Evolutionary conservation across 2,797 vertebrate species (phyloP).

Genomic region (Takifugu rubripes): DNA sequence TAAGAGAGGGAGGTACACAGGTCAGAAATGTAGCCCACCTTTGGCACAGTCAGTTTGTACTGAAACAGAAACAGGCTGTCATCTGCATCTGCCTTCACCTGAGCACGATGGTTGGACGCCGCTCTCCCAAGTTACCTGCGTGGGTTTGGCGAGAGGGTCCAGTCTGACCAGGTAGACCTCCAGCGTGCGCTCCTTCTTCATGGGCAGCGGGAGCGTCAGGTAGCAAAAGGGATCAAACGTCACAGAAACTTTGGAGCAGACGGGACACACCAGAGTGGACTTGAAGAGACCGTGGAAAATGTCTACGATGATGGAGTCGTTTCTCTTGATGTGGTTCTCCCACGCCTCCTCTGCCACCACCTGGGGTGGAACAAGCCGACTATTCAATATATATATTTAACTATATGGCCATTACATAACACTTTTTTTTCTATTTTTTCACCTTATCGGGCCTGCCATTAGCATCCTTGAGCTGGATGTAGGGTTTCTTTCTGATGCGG

Average conservation of each 20-base stretch:
- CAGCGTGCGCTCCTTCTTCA: conserved; percentile 96
- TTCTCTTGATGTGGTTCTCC: conserved; percentile 97
- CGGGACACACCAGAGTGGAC: conserved; percentile 95
- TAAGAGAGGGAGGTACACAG: conserved; percentile 88
- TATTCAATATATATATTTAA: background rate
- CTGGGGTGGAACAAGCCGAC: conserved; percentile 56
- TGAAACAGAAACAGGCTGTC: conserved; percentile 53
- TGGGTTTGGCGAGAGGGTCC: conserved; percentile 91
- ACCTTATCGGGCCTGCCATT: conserved; percentile 95
- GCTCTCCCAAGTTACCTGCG: conserved; percentile 77
- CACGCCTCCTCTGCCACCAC: conserved; percentile 97
- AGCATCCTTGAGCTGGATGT: conserved; percentile 95
- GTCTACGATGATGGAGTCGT: conserved; percentile 98
- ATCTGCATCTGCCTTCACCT: background rate
- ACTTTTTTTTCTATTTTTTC: background rate
- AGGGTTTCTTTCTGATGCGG: conserved; percentile 97
- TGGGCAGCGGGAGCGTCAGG: conserved; percentile 94
- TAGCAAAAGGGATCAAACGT: conserved; percentile 99
- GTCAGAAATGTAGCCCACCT: conserved; percentile 96
- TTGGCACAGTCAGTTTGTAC: conserved; percentile 98
- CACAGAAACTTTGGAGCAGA: conserved; percentile 94
- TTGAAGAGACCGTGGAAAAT: conserved; percentile 99
- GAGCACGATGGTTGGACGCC: background rate
- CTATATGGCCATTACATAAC: background rate
- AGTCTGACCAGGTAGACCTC: conserved; percentile 93